Percentiles rank a stretch among this genome's conserved stretches.
Evolutionary conservation across 1,140 invertebrate species (phyloP).

Genomic region (Drosophila gunungcola): DNA sequence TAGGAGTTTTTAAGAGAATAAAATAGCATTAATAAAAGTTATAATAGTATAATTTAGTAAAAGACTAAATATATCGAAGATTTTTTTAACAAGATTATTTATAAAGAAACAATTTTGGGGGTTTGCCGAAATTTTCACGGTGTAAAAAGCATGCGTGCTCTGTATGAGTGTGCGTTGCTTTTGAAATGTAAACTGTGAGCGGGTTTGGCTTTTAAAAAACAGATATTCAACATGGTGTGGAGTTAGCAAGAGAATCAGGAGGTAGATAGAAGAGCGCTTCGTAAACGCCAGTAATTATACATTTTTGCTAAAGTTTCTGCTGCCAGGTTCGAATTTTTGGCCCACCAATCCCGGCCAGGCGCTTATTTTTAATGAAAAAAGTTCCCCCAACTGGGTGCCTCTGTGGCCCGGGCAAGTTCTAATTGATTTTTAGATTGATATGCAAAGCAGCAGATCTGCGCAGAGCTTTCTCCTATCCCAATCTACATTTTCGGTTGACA

Average conservation of each 20-base stretch:
- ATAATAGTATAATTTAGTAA: no score
- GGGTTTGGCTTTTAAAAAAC: conserved; percentile 54
- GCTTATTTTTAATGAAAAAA: conserved; percentile 67
- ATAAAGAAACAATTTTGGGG: no score
- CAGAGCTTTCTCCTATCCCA: conserved; percentile 8
- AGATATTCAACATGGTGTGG: conserved; percentile 50
- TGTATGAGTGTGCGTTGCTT: conserved; percentile 29
- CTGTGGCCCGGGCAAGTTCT: conserved; percentile 48
- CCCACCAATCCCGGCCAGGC: conserved; percentile 42
- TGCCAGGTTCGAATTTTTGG: conserved; percentile 42
- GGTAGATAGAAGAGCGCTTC: conserved; percentile 18
- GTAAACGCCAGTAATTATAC: conserved; percentile 63
- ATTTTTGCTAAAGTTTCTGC: conserved; percentile 52
- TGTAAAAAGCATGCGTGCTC: conserved; percentile 10
- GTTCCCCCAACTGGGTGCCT: conserved; percentile 33
- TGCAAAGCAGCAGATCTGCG: conserved; percentile 46
- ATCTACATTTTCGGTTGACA: conserved; percentile 30
- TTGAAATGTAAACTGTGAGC: conserved; percentile 60
- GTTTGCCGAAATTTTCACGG: background rate
- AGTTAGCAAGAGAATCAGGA: background rate
- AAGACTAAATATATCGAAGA: no score
- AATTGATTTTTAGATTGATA: conserved; percentile 68
- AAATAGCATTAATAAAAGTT: no score
- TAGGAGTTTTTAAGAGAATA: no score
- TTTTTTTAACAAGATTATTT: no score